A percentile compares a stretch with the other conserved stretches of the same genome.
Conservation (phyloP, 2,113 vertebrate species). For the Paracyprichromis sp. region DNA sequence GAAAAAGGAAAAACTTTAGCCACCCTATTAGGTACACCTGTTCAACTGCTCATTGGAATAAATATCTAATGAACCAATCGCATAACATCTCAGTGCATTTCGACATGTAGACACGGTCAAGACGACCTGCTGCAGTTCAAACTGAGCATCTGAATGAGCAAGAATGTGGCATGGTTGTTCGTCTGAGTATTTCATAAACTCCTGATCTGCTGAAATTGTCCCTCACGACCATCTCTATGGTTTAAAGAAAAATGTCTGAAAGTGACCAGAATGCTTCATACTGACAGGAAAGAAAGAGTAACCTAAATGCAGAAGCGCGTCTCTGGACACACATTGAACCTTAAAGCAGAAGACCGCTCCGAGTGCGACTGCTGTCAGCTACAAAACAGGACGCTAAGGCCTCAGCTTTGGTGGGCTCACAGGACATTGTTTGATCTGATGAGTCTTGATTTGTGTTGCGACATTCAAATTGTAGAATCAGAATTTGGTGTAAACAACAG, state of each 20-base stretch:
- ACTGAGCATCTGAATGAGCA: background rate
- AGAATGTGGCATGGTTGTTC: background rate
- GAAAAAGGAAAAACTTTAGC: background rate
- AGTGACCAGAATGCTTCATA: background rate
- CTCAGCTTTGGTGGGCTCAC: background rate
- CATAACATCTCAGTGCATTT: background rate
- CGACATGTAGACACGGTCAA: background rate
- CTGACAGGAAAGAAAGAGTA: background rate
- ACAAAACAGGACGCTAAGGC: background rate
- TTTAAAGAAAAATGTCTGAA: background rate
- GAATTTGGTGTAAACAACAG: background rate
- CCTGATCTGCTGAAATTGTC: background rate
- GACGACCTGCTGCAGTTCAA: background rate
- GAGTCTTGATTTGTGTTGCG: background rate
- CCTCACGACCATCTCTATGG: background rate
- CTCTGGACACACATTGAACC: background rate
- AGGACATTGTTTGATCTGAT: background rate
- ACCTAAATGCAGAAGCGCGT: background rate
- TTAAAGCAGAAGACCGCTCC: background rate
- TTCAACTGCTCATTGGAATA: background rate
- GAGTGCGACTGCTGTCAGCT: background rate
- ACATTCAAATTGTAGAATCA: background rate
- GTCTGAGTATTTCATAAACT: background rate
- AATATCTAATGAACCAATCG: background rate
- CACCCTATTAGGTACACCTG: background rate